These are phyloP conservation scores for Elaphurus davidianus DNA, from an alignment of 2,113 vertebrate genomes.

Conservation along the genomic window DNA sequence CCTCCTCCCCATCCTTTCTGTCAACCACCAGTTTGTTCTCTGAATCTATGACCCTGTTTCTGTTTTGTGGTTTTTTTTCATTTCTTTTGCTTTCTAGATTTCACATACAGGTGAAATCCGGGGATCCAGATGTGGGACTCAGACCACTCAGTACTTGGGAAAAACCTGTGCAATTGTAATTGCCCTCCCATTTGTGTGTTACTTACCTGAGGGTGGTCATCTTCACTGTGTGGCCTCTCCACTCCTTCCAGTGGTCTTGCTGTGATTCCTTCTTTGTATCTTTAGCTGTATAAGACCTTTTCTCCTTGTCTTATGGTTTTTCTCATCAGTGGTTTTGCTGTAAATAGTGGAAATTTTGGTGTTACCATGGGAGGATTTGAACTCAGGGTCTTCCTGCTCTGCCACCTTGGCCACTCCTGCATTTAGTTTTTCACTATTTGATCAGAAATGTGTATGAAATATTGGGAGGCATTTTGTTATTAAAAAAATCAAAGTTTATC, in stretches of 20 bases:
- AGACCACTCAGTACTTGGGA: neutral
- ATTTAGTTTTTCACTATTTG: neutral
- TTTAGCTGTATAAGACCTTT: neutral
- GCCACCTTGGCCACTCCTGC: neutral
- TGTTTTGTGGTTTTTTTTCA: neutral
- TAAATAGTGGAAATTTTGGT: neutral
- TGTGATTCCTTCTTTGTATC: neutral
- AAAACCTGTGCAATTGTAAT: neutral
- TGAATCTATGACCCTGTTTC: neutral
- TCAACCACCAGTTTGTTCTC: neutral
- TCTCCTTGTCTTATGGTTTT: neutral
- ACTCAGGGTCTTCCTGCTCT: neutral
- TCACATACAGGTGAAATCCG: neutral
- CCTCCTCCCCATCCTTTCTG: neutral
- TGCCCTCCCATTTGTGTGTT: neutral
- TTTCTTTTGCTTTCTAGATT: neutral
- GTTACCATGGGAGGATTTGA: neutral
- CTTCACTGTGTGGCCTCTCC: neutral
- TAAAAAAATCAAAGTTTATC: neutral
- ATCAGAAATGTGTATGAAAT: neutral
- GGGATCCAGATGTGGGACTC: neutral
- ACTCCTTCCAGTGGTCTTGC: neutral
- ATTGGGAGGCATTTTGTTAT: neutral
- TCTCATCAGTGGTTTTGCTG: neutral
- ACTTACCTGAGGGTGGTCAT: neutral